Conservation (phyloP, 2,113 vertebrate genomes). For the Corythornis vintsioides region DNA sequence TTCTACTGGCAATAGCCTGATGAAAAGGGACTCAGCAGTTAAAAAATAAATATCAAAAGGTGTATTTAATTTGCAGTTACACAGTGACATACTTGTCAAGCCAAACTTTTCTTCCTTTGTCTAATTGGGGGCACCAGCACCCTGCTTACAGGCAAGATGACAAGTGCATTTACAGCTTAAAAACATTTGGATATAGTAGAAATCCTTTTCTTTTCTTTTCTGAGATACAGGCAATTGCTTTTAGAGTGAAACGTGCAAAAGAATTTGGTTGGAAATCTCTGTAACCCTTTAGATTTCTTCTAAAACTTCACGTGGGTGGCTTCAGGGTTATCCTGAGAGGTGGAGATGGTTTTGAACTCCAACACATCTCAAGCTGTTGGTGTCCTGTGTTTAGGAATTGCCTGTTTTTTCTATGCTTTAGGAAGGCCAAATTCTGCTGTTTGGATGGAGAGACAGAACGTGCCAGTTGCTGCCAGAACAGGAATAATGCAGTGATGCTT, state of each 20-base stretch:
- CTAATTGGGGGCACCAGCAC: slow-evolving; percentile 48
- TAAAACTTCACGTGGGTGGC: neutral
- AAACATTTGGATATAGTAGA: slow-evolving; percentile 44
- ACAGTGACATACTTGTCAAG: slow-evolving; percentile 53
- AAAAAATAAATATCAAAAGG: slow-evolving; percentile 61
- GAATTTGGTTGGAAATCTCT: slow-evolving; percentile 5
- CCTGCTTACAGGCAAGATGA: slow-evolving; percentile 62
- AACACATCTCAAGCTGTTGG: neutral
- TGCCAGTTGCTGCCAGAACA: neutral
- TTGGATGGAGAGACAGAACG: neutral
- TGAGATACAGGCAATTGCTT: slow-evolving; percentile 6
- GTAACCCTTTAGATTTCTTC: slow-evolving; percentile 11
- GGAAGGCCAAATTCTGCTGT: neutral
- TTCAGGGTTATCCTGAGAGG: neutral
- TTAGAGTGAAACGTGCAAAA: slow-evolving; percentile 41
- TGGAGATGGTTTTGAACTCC: neutral
- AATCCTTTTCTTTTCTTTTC: neutral
- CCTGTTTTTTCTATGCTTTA: neutral
- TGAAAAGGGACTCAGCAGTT: slow-evolving; percentile 56
- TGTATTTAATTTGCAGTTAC: slow-evolving; percentile 56
- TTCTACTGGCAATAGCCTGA: slow-evolving; percentile 31
- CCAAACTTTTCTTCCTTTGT: slow-evolving; percentile 55
- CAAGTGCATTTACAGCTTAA: slow-evolving; percentile 65
- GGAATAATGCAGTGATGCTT: neutral
- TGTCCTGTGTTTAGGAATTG: neutral